Conservation (phyloP, 2,113 vertebrate species). For the Lepus timidus region DNA sequence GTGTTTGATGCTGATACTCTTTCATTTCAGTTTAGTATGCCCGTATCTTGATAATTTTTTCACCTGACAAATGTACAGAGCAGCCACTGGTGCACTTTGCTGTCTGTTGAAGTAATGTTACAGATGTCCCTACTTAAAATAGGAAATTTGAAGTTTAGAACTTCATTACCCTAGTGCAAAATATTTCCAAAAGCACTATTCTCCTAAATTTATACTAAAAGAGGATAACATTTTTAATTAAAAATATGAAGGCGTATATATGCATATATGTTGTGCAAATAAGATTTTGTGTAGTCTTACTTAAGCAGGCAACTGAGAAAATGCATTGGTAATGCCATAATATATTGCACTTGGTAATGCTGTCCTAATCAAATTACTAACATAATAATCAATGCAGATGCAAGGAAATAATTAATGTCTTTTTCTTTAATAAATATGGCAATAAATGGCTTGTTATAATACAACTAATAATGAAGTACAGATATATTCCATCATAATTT, state of each 20-base stretch:
- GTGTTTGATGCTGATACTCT: neutral
- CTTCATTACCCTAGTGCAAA: conserved; percentile 28
- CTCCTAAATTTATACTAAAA: neutral
- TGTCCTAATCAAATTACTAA: neutral
- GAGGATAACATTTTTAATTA: neutral
- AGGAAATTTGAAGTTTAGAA: conserved; percentile 17
- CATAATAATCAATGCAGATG: neutral
- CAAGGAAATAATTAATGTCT: neutral
- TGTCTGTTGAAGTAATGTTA: conserved; percentile 8
- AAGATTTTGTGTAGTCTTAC: neutral
- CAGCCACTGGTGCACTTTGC: neutral
- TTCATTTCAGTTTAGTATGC: neutral
- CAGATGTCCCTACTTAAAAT: conserved; percentile 23
- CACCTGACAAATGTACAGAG: neutral
- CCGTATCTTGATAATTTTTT: neutral
- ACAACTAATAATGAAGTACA: neutral
- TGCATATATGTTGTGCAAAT: neutral
- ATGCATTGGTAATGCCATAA: neutral
- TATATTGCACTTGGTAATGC: neutral
- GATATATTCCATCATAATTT: neutral
- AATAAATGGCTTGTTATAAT: conserved; percentile 10
- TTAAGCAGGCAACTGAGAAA: neutral
- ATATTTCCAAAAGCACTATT: conserved; percentile 55
- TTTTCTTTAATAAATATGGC: neutral
- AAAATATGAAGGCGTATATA: neutral